Percentiles rank a stretch among this genome's conserved stretches.
phyloP scores from a whole-genome alignment of 2,888 invertebrate genomes.

The Pandemis heparana region DNA sequence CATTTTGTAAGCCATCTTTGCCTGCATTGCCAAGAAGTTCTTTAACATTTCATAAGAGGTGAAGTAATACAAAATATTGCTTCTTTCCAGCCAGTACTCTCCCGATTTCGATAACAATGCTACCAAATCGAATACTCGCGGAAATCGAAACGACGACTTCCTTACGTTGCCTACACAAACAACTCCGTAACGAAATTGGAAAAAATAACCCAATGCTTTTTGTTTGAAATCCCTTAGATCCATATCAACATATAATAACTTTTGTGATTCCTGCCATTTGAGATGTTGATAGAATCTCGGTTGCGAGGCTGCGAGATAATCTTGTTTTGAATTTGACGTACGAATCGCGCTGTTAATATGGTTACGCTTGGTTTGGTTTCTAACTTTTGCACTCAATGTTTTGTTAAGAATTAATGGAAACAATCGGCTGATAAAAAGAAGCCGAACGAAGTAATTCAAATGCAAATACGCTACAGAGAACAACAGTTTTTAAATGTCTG shows the following conservation, averaged over 20 bases:
- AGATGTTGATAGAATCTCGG: slow-evolving; percentile 49
- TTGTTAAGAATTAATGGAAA: slow-evolving; percentile 1
- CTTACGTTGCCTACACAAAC: slow-evolving; percentile 17
- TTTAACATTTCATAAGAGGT: not conserved
- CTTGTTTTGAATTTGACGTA: slow-evolving; percentile 49
- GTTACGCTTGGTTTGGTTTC: slow-evolving; percentile 24
- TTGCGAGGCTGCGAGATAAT: slow-evolving; percentile 48
- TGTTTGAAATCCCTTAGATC: slow-evolving; percentile 33
- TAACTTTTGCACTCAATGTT: slow-evolving; percentile 13
- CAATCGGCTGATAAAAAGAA: slow-evolving; percentile 2
- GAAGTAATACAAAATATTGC: not conserved
- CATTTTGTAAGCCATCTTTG: not conserved
- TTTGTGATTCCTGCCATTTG: slow-evolving; percentile 52
- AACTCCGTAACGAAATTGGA: slow-evolving; percentile 28
- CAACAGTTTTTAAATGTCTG: not conserved
- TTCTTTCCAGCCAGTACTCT: not conserved
- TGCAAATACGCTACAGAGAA: not conserved
- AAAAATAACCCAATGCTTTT: slow-evolving; percentile 27
- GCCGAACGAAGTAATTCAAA: not conserved
- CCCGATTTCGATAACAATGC: not conserved
- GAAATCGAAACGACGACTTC: slow-evolving; percentile 11
- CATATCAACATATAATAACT: slow-evolving; percentile 30
- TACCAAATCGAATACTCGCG: slow-evolving; percentile 12
- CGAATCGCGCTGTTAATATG: slow-evolving; percentile 41
- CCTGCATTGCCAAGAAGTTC: not conserved